A percentile compares a stretch with the other conserved stretches of the same genome.
phyloP scores from a whole-genome alignment of 2,113 vertebrate genomes.

The Struthio camelus region DNA sequence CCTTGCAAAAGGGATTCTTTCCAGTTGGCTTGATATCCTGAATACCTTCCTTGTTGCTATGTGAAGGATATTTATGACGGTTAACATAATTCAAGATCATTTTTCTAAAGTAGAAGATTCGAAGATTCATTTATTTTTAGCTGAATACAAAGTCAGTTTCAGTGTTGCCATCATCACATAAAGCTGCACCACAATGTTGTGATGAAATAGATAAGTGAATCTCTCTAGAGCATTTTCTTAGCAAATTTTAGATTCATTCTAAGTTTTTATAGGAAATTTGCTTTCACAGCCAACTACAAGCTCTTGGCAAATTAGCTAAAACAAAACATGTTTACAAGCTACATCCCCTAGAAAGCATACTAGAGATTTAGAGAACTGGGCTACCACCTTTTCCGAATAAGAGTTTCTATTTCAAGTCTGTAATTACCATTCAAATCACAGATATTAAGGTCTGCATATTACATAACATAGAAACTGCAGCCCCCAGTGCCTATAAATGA shows the following conservation, averaged over 20 bases:
- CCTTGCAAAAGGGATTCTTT: slow-evolving; percentile 45
- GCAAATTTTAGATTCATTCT: neutral
- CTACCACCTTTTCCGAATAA: neutral
- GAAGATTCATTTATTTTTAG: neutral
- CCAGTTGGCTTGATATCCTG: slow-evolving; percentile 48
- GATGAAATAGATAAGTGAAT: neutral
- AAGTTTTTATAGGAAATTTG: neutral
- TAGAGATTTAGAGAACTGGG: neutral
- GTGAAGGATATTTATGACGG: slow-evolving; percentile 22
- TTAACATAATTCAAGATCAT: slow-evolving; percentile 29
- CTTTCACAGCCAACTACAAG: neutral
- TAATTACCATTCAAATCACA: neutral
- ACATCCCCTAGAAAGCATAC: neutral
- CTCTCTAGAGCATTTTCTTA: neutral
- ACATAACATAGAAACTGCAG: neutral
- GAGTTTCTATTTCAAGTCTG: neutral
- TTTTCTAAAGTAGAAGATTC: neutral
- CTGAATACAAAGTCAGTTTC: neutral
- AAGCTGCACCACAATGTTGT: neutral
- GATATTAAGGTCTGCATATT: neutral
- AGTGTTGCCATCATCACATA: neutral
- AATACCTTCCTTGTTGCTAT: slow-evolving; percentile 56
- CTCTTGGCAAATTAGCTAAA: neutral
- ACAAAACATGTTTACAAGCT: neutral
- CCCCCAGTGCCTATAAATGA: neutral